Evolutionary conservation across 37 sponge, comb jelly and placozoan genomes (phyloP).

Genomic region (Dysidea cf. avara): DNA sequence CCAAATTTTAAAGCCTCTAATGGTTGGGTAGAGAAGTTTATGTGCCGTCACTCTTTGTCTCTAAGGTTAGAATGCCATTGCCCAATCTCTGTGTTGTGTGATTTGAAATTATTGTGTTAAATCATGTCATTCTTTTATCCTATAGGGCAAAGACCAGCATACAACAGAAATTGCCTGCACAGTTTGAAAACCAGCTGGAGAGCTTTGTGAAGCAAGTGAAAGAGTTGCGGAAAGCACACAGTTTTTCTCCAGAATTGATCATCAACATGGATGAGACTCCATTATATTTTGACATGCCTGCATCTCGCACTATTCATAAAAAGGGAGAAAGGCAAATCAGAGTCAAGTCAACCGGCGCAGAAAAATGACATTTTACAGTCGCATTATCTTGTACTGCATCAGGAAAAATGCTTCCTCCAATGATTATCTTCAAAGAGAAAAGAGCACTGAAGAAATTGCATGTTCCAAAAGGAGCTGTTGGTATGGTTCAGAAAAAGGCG

Average conservation of each 20-base stretch:
- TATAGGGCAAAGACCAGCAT: neutral
- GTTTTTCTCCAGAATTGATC: too few relatives aligned
- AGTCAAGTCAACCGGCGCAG: constrained; percentile 10
- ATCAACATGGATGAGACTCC: too few relatives aligned
- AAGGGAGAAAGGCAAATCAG: constrained; percentile 3
- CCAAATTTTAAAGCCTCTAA: too few relatives aligned
- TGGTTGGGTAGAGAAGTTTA: too few relatives aligned
- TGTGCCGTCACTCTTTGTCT: too few relatives aligned
- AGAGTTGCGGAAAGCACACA: too few relatives aligned
- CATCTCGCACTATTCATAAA: neutral
- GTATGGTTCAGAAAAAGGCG: neutral
- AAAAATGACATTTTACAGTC: constrained; percentile 18
- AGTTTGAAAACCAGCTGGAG: constrained; percentile 31
- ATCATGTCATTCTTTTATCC: too few relatives aligned
- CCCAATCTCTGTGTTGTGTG: too few relatives aligned
- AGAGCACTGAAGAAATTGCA: neutral
- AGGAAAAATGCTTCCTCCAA: constrained; percentile 12
- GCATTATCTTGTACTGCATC: constrained; percentile 14
- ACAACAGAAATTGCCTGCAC: constrained; percentile 18
- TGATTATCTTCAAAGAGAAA: constrained; percentile 16
- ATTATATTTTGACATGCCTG: constrained; percentile 15
- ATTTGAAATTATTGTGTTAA: too few relatives aligned
- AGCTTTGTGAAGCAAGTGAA: constrained; percentile 8
- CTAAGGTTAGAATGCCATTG: too few relatives aligned
- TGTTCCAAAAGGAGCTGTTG: neutral